Percentiles rank a stretch among this genome's conserved stretches.
Conservation (phyloP, 92 coral and sea anemone genomes). For the Scolanthus callimorphus region DNA sequence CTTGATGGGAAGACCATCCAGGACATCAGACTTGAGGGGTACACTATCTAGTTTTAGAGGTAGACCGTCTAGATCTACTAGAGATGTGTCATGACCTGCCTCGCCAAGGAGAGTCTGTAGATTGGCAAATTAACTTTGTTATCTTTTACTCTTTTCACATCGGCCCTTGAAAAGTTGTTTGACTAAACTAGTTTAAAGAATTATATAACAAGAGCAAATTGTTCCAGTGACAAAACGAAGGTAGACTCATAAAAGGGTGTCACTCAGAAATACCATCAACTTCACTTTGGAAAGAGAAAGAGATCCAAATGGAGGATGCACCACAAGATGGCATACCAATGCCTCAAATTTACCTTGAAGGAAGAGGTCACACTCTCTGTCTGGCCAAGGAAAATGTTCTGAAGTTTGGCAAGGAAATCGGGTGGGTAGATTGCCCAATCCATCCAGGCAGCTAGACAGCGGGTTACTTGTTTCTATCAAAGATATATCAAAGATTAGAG, state of each 20-base stretch:
- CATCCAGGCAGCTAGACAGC: slow-evolving; percentile 97
- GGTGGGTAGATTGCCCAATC: slow-evolving; percentile 98
- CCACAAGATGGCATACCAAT: not conserved
- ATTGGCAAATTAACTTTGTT: no score
- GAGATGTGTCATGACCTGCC: not conserved
- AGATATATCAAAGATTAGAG: no score
- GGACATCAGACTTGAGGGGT: slow-evolving; percentile 38
- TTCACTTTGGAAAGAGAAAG: no score
- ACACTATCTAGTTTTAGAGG: slow-evolving; percentile 68
- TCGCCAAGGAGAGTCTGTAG: slow-evolving; percentile 2
- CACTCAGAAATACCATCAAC: no score
- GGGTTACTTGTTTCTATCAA: slow-evolving; percentile 89
- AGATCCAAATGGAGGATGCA: not conserved
- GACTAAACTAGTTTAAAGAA: no score
- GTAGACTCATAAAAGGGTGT: no score
- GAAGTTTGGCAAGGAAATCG: slow-evolving; percentile 80
- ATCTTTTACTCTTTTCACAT: no score
- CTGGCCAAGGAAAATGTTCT: slow-evolving; percentile 82
- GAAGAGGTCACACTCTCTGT: slow-evolving; percentile 49
- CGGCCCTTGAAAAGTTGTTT: no score
- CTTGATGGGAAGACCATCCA: slow-evolving; percentile 64
- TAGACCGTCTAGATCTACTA: slow-evolving; percentile 62
- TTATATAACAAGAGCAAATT: no score
- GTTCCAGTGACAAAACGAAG: no score
- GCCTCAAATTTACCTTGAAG: slow-evolving; percentile 43